Percentiles rank a stretch among this genome's conserved stretches.
These are phyloP conservation scores for Polydrusus cervinus DNA, from an alignment of 2,888 invertebrate species.

Conservation along the genomic window DNA sequence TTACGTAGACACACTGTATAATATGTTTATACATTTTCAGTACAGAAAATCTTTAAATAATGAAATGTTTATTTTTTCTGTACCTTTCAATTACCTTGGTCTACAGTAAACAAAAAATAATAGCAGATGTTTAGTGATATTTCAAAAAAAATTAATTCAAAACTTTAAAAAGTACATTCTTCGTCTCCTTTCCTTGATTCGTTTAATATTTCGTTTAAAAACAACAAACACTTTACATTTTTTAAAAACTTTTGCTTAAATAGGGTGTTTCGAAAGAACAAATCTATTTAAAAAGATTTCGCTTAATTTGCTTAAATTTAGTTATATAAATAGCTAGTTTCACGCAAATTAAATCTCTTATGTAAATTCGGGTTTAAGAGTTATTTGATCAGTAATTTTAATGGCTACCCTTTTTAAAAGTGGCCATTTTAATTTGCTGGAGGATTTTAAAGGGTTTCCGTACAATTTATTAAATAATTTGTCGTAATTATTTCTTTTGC, in stretches of 20 bases:
- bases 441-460: not conserved
- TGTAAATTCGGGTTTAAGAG: not conserved
- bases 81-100: no score
- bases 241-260: not conserved
- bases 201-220: constrained; percentile 7
- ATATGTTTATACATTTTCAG: no score
- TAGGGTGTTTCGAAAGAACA: not conserved
- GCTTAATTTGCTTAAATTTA: constrained; percentile 3
- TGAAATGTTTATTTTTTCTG: no score
- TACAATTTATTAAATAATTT: not conserved
- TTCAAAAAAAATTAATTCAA: not conserved
- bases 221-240: constrained; percentile 8
- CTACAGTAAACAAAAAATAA: no score
- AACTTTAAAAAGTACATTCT: constrained; percentile 1
- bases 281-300: not conserved
- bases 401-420: not conserved
- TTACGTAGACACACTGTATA: no score
- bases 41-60: no score
- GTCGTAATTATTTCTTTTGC: no score
- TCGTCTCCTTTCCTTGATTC: not conserved
- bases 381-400: constrained; percentile 15
- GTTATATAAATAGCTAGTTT: not conserved
- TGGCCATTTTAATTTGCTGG: not conserved
- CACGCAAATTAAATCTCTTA: not conserved
- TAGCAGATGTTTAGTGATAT: no score